phyloP scores from a whole-genome alignment of 2,113 vertebrate species.

The Cricetomys ansorgei region DNA sequence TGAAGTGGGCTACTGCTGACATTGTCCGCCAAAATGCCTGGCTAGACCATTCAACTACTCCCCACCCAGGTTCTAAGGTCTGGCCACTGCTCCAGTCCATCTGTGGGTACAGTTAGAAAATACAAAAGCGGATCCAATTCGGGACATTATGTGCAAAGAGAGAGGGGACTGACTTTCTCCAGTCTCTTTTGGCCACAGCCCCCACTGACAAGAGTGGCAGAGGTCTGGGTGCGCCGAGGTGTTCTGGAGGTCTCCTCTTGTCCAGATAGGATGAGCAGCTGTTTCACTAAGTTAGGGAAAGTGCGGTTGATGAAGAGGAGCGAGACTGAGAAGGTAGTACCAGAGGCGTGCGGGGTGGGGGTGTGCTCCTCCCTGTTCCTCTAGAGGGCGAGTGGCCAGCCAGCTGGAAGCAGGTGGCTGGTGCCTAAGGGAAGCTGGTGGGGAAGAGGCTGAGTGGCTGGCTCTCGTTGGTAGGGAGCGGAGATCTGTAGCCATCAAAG shows the following conservation, averaged over 20 bases:
- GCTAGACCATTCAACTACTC: not conserved
- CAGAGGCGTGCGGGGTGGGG: not conserved
- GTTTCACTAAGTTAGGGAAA: slow-evolving; percentile 74
- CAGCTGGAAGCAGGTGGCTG: slow-evolving; percentile 58
- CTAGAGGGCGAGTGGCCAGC: slow-evolving; percentile 27
- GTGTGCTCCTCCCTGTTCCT: not conserved
- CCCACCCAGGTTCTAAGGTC: not conserved
- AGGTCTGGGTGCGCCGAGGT: slow-evolving; percentile 54
- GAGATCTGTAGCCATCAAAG: slow-evolving; percentile 97
- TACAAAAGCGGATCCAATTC: slow-evolving; percentile 73
- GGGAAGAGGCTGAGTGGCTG: slow-evolving; percentile 99
- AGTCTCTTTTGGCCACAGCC: slow-evolving; percentile 77
- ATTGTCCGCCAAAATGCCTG: not conserved
- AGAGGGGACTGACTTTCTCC: slow-evolving; percentile 52
- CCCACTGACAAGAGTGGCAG: slow-evolving; percentile 38
- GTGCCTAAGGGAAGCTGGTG: slow-evolving; percentile 91
- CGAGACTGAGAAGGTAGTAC: slow-evolving; percentile 27
- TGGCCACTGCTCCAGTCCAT: slow-evolving; percentile 30
- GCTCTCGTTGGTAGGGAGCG: slow-evolving; percentile 97
- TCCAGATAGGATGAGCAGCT: slow-evolving; percentile 49
- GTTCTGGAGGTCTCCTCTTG: slow-evolving; percentile 72
- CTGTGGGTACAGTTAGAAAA: slow-evolving; percentile 61
- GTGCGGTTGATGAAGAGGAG: slow-evolving; percentile 63
- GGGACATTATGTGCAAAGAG: slow-evolving; percentile 61
- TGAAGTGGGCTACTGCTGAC: not conserved